phyloP scores from a whole-genome alignment of 2,888 invertebrate species.

The Megalurothrips usitatus region DNA sequence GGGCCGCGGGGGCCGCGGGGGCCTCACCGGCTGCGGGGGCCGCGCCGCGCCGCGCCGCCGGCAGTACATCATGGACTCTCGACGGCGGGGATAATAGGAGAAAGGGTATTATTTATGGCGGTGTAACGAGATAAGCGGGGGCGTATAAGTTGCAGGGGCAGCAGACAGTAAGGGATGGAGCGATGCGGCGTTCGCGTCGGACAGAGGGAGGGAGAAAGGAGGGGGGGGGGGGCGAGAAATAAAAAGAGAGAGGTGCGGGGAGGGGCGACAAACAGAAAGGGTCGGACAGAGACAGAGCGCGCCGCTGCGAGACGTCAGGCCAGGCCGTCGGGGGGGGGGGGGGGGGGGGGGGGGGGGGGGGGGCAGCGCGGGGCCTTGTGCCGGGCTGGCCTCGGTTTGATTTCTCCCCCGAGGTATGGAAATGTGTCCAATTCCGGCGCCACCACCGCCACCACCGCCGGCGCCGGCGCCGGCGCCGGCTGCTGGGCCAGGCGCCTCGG shows the following conservation, averaged over 20 bases:
- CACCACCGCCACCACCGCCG: background rate
- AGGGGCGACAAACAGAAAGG: too few species aligned
- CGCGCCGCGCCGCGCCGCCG: background rate
- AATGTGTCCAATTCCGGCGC: conserved; percentile 14
- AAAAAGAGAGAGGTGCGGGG: too few species aligned
- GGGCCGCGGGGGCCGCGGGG: too few species aligned
- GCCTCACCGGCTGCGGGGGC: background rate
- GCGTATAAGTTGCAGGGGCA: background rate
- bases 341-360: background rate
- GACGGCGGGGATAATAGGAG: background rate
- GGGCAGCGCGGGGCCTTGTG: background rate
- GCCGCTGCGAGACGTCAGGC: background rate
- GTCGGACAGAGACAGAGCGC: background rate
- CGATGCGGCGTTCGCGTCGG: too few species aligned
- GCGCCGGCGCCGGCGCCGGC: background rate
- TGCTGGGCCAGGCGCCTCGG: background rate
- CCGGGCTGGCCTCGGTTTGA: background rate
- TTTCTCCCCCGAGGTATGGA: conserved; percentile 24
- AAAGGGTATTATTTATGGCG: conserved; percentile 1
- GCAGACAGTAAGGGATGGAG: background rate
- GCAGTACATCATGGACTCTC: background rate
- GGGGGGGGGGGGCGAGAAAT: too few species aligned
- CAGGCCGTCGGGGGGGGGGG: background rate
- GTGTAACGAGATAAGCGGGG: conserved; percentile 8
- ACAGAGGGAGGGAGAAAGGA: too few species aligned